Percentiles rank a stretch among this genome's conserved stretches.
Evolutionary conservation across 1,140 invertebrate species (phyloP).

Genomic region (Drosophila kurseongensis): DNA sequence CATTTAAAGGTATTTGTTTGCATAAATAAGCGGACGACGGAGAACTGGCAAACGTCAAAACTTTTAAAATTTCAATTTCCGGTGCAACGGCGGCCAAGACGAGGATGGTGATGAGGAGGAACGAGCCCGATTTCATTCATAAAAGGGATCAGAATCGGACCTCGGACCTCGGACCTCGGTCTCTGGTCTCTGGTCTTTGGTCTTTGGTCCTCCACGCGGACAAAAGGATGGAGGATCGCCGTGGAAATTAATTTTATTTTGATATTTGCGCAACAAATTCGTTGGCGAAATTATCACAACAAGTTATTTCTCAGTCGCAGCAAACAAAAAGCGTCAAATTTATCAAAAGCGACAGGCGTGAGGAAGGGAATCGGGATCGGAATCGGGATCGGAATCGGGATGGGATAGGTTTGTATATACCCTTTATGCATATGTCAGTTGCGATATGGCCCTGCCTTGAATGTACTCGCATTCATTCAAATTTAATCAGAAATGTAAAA

Average conservation of each 20-base stretch:
- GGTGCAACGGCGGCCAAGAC: slow-evolving; percentile 47
- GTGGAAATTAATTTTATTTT: slow-evolving; percentile 80
- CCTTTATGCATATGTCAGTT: slow-evolving; percentile 59
- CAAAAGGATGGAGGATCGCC: slow-evolving; percentile 10
- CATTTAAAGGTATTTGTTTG: slow-evolving; percentile 73
- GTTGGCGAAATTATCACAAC: slow-evolving; percentile 75
- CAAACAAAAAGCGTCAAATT: slow-evolving; percentile 60
- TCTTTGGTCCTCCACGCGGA: not conserved
- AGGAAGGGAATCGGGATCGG: slow-evolving; percentile 42
- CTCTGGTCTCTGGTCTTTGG: not conserved
- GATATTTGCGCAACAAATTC: slow-evolving; percentile 81
- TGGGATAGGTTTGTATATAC: not conserved
- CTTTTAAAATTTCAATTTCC: slow-evolving; percentile 82
- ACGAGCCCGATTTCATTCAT: slow-evolving; percentile 40
- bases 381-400: not conserved
- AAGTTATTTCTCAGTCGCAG: slow-evolving; percentile 71
- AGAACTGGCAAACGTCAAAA: slow-evolving; percentile 77
- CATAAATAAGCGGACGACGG: slow-evolving; percentile 61
- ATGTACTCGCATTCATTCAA: slow-evolving; percentile 67
- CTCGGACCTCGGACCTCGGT: not conserved
- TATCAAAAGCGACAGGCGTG: slow-evolving; percentile 78
- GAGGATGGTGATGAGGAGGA: not conserved
- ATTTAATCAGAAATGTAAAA: slow-evolving; percentile 66
- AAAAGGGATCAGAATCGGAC: slow-evolving; percentile 34
- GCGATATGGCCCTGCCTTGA: slow-evolving; percentile 47